A percentile compares a stretch with the other conserved stretches of the same genome.
phyloP scores from a whole-genome alignment of 1,140 invertebrate genomes.

The Drosophila varians region DNA sequence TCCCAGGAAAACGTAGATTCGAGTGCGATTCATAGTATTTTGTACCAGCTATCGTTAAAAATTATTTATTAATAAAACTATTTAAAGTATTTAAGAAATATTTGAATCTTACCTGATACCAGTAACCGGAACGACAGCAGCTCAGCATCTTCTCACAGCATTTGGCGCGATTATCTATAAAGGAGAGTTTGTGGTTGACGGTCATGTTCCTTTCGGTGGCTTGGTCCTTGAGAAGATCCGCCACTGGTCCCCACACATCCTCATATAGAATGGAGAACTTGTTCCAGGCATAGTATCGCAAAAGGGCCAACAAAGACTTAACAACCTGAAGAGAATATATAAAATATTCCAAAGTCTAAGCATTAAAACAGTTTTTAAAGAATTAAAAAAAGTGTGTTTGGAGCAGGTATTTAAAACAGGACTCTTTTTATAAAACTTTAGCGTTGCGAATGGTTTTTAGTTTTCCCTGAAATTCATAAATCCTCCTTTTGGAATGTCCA shows the following conservation, averaged over 20 bases:
- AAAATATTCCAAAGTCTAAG: background rate
- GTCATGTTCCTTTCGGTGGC: constrained; percentile 91
- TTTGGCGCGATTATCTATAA: constrained; percentile 87
- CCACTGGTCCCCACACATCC: constrained; percentile 90
- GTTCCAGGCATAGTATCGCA: constrained; percentile 96
- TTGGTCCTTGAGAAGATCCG: constrained; percentile 89
- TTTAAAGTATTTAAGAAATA: background rate
- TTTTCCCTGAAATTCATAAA: no score
- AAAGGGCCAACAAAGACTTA: constrained; percentile 95
- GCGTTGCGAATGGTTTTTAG: no score
- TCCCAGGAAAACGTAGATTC: constrained; percentile 97
- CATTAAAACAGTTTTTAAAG: no score
- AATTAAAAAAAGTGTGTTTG: no score
- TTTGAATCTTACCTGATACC: constrained; percentile 87
- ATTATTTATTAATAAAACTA: no score
- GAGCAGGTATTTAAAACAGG: no score
- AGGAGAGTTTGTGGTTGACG: constrained; percentile 89
- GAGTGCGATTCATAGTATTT: constrained; percentile 93
- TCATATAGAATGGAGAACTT: constrained; percentile 97
- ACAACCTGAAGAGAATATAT: constrained; percentile 88
- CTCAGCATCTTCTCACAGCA: constrained; percentile 90
- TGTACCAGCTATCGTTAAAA: constrained; percentile 92
- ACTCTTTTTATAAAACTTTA: no score
- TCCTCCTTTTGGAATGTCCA: no score
- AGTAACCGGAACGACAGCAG: constrained; percentile 90